Percentiles rank a stretch among this genome's conserved stretches.
Evolutionary conservation across 1,140 invertebrate genomes (phyloP).

Genomic region (Temnothorax nylanderi): DNA sequence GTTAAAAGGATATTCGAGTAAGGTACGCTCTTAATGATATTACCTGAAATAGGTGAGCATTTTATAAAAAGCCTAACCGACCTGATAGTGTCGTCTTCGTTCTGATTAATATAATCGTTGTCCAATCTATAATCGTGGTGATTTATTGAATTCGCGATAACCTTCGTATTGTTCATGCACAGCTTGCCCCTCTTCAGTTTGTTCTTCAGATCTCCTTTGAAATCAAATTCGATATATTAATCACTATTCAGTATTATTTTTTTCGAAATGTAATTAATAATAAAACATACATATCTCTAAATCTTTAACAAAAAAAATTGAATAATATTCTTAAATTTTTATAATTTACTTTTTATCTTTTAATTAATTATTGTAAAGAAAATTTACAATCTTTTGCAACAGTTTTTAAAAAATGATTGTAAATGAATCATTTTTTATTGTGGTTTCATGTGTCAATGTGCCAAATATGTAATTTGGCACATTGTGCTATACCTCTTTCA

Average conservation of each 20-base stretch:
- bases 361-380: constrained; percentile 11
- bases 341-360: neutral
- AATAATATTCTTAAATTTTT: neutral
- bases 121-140: constrained; percentile 92
- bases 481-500: neutral
- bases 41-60: neutral
- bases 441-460: neutral
- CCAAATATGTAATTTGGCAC: neutral
- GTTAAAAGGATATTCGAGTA: constrained; percentile 58
- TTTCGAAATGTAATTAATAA: neutral
- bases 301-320: neutral
- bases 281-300: neutral
- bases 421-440: neutral
- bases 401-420: neutral
- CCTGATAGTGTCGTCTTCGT: constrained; percentile 87
- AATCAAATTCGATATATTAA: constrained; percentile 45
- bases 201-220: constrained; percentile 89
- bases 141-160: constrained; percentile 89
- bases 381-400: neutral
- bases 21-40: neutral
- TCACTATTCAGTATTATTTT: neutral
- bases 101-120: constrained; percentile 90
- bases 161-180: constrained; percentile 90
- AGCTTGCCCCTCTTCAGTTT: constrained; percentile 91
- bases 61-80: constrained; percentile 61